These are phyloP conservation scores for Triops cancriformis DNA, from an alignment of 1,140 invertebrate genomes.

Conservation along the genomic window DNA sequence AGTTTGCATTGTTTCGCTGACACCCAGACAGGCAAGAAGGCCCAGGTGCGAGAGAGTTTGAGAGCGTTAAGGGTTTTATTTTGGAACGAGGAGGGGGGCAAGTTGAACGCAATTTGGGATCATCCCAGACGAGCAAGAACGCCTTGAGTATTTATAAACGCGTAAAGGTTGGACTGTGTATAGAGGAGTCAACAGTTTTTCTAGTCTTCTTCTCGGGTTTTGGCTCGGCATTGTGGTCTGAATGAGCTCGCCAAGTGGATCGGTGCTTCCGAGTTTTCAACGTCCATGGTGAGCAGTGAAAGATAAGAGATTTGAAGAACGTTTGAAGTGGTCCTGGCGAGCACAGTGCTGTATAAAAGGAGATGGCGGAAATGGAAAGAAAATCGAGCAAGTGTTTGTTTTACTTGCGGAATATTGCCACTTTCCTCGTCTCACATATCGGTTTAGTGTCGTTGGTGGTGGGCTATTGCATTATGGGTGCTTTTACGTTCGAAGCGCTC, in stretches of 20 bases:
- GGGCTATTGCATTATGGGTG: conserved; percentile 78
- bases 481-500: conserved; percentile 61
- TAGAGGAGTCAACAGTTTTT: background rate
- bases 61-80: conserved; percentile 1
- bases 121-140: background rate
- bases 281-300: too few relatives aligned
- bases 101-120: background rate
- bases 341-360: too few relatives aligned
- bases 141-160: background rate
- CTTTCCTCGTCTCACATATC: conserved; percentile 79
- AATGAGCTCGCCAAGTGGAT: conserved; percentile 1
- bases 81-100: background rate
- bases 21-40: background rate
- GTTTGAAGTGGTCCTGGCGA: too few relatives aligned
- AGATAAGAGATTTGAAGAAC: too few relatives aligned
- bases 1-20: background rate
- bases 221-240: background rate
- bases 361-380: background rate
- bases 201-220: background rate
- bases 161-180: background rate
- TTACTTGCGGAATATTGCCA: conserved; percentile 64
- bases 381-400: conserved; percentile 40
- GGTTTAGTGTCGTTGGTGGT: conserved; percentile 76
- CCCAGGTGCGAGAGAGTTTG: background rate
- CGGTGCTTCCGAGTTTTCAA: too few relatives aligned